These are phyloP conservation scores for Clupea harengus DNA, from an alignment of 2,113 vertebrate genomes.

Conservation along the genomic window DNA sequence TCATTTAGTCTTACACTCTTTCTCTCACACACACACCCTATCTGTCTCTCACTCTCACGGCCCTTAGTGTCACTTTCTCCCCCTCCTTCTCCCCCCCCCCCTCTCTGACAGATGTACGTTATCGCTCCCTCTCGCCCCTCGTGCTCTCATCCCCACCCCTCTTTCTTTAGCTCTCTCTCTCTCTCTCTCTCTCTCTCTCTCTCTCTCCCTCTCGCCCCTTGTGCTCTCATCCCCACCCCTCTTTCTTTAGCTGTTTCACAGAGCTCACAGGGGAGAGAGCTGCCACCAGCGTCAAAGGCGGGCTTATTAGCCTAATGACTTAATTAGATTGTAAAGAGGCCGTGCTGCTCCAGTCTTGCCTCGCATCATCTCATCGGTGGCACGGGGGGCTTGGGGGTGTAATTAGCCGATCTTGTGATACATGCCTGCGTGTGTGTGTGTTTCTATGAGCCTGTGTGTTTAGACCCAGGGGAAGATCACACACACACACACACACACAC, in stretches of 20 bases:
- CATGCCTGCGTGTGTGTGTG: background rate
- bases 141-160: background rate
- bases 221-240: background rate
- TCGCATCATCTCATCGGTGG: background rate
- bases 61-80: background rate
- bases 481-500: background rate
- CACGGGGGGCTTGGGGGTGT: background rate
- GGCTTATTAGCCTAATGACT: background rate
- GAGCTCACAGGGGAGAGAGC: background rate
- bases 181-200: background rate
- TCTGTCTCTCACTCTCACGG: no score
- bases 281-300: background rate
- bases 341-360: background rate
- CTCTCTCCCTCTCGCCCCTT: no score
- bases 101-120: no score
- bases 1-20: background rate
- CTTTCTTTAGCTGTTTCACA: background rate
- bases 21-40: background rate
- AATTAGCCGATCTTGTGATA: slow-evolving; percentile 12
- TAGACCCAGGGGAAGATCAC: background rate
- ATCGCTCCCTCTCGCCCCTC: no score
- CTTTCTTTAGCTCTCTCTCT: background rate
- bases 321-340: slow-evolving; percentile 10
- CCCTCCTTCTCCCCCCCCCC: background rate
- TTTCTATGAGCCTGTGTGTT: background rate